These are phyloP conservation scores for Trachymyrmex septentrionalis DNA, from an alignment of 1,140 invertebrate species.

Conservation along the genomic window DNA sequence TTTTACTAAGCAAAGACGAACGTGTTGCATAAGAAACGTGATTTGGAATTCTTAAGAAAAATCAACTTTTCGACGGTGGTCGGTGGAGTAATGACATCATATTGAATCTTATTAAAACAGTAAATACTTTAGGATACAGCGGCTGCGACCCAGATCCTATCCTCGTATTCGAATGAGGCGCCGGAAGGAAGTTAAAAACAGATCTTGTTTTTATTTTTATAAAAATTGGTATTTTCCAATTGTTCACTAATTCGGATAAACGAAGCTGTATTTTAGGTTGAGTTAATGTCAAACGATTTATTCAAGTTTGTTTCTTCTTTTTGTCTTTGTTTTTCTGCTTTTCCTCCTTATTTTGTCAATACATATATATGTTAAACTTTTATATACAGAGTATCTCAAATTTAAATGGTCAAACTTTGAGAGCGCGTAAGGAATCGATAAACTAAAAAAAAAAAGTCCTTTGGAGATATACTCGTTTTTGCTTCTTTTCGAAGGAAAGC, in stretches of 20 bases:
- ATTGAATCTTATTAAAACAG: slow-evolving; percentile 55
- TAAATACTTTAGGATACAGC: slow-evolving; percentile 49
- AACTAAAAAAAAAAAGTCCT: no score
- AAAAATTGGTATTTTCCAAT: slow-evolving; percentile 14
- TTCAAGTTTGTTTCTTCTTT: no score
- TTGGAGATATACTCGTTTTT: no score
- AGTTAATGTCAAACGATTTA: background rate
- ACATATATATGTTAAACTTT: no score
- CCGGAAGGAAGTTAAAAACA: background rate
- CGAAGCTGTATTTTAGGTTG: background rate
- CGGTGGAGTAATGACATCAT: slow-evolving; percentile 31
- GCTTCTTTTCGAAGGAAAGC: no score
- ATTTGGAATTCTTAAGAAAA: slow-evolving; percentile 44
- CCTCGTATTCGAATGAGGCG: slow-evolving; percentile 15
- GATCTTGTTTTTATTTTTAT: background rate
- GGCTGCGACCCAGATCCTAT: slow-evolving; percentile 43
- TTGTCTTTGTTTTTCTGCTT: no score
- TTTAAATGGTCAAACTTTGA: no score
- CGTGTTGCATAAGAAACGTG: slow-evolving; percentile 41
- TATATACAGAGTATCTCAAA: no score
- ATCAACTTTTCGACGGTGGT: slow-evolving; percentile 14
- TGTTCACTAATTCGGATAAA: slow-evolving; percentile 11
- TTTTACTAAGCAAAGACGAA: slow-evolving; percentile 13
- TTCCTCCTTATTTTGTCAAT: no score
- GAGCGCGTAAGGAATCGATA: no score